phyloP scores from a whole-genome alignment of 2,797 vertebrate genomes.

The Hapalemur alaotrensis region DNA sequence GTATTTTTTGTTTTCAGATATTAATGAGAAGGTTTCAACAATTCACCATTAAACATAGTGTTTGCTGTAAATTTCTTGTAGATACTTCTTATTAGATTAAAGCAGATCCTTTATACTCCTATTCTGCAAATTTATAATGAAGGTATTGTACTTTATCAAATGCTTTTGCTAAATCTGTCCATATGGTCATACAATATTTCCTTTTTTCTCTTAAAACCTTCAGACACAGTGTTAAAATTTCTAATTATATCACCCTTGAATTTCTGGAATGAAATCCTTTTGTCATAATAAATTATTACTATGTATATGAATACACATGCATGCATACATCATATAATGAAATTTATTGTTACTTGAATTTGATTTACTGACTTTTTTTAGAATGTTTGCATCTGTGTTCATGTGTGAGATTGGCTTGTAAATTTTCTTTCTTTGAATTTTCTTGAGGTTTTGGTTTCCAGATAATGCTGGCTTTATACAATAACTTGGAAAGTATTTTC shows the following conservation, averaged over 20 bases:
- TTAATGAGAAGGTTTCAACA: neutral
- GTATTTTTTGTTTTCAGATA: neutral
- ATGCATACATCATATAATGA: neutral
- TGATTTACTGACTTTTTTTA: neutral
- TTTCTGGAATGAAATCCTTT: neutral
- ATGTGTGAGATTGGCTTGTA: neutral
- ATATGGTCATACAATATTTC: neutral
- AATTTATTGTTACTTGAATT: neutral
- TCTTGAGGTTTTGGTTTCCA: neutral
- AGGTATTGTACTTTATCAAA: neutral
- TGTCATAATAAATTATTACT: neutral
- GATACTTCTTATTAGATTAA: neutral
- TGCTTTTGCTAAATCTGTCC: neutral
- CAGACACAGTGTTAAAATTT: neutral
- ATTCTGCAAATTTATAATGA: neutral
- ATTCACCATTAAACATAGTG: neutral
- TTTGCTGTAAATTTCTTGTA: neutral
- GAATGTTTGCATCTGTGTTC: neutral
- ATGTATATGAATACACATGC: neutral
- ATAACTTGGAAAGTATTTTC: neutral
- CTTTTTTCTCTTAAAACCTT: neutral
- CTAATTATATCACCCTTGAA: neutral
- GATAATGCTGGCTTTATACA: neutral
- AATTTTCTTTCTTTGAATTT: neutral
- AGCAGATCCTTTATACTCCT: neutral